phyloP scores from a whole-genome alignment of 1,140 invertebrate genomes.

The Scylla paramamosain region DNA sequence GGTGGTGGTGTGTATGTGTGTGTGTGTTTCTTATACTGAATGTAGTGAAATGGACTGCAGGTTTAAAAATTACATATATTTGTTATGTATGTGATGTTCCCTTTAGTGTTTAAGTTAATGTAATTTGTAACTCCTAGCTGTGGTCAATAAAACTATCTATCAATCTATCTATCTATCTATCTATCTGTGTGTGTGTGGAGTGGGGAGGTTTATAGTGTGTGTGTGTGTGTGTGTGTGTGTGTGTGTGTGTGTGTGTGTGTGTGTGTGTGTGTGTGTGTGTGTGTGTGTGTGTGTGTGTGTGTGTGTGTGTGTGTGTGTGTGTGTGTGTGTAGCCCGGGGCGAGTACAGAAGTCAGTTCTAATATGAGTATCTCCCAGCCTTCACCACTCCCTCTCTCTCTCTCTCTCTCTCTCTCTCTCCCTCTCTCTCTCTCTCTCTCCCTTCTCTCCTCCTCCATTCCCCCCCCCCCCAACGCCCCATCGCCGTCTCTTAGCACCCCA shows the following conservation, averaged over 20 bases:
- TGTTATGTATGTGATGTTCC: too few species aligned
- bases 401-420: background rate
- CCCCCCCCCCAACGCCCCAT: background rate
- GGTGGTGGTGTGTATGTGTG: background rate
- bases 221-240: background rate
- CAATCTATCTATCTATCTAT: too few species aligned
- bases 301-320: slow-evolving; percentile 41
- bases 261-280: background rate
- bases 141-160: too few species aligned
- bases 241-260: background rate
- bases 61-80: too few species aligned
- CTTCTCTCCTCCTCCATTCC: background rate
- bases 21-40: background rate
- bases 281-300: slow-evolving; percentile 38
- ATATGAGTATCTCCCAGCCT: background rate
- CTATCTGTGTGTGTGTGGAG: background rate
- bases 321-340: background rate
- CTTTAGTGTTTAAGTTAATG: background rate
- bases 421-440: background rate
- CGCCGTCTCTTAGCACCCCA: background rate
- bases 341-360: background rate
- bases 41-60: too few species aligned
- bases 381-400: background rate
- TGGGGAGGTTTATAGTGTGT: background rate
- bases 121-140: background rate